Base-by-base conservation (phyloP, 2,797 vertebrate genomes). In the Anguilla obscura region DNA sequence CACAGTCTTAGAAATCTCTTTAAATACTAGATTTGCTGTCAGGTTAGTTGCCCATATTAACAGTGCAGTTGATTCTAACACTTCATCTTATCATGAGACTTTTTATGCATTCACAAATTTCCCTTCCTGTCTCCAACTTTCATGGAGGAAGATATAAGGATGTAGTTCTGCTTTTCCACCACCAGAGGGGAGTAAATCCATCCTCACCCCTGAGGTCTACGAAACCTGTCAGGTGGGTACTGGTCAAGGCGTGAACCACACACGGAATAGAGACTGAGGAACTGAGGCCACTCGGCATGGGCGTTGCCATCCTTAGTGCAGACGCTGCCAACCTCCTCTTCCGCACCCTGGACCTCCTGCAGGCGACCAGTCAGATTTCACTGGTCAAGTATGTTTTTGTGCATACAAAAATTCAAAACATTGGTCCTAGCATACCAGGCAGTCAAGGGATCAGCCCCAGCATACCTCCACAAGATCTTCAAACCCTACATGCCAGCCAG, bases 161-260 rank as follows among this genome's bases (percentile, higher is more conserved):
- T 95, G 93, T 96, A 96, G 92, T 90, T 96, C 91, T 95, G 95
- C 9, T 95, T 94, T 89, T 95, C 94, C n/a, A 95, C 93, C 92
- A 96, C 90, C 85, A 95, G 82, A 5, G 95, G 93, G 85, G 94
- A 93, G 92, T 94, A 96, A 0, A 95, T 92, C 93, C 93, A 95
- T 90, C 66, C 93, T 91, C 85, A 95, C 85, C 24, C 95, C 94
- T 8, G 95, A 92, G 50, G 82, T 0, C 24, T 7, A 91, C 7
- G 92, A 93, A 0, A 50, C 1, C 0, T 87, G 71, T 27, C 90
- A 1, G 93, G 40, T 92, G 50, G 92, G 87, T 58, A 24, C n/a
- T 66, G 16, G 16, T 63, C 18, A 45, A 52, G 10, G 40, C 40
- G 40, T 45, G 40, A 45, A 5, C 40, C 40, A 45, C 40, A 45